Percentiles rank a stretch among this genome's conserved stretches.
These are phyloP conservation scores for Mastomys coucha DNA, from an alignment of 2,113 vertebrate genomes.

Conservation along the genomic window DNA sequence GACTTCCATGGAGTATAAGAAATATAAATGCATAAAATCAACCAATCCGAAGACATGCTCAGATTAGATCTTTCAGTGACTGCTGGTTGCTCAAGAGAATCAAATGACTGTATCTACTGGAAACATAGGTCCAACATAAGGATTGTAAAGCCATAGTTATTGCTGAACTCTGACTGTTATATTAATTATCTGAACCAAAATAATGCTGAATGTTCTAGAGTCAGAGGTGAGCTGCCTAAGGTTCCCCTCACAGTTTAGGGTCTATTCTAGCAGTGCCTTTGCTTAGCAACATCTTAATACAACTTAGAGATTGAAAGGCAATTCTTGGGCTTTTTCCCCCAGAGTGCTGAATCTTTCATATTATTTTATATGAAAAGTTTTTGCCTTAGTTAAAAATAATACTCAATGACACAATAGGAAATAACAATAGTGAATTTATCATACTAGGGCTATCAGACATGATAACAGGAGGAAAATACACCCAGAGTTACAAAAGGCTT, in stretches of 20 bases:
- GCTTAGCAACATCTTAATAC: background rate
- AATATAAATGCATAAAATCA: background rate
- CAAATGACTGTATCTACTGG: slow-evolving; percentile 7
- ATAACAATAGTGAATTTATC: slow-evolving; percentile 30
- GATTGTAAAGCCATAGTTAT: slow-evolving; percentile 10
- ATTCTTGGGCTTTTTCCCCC: background rate
- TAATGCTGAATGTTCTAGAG: background rate
- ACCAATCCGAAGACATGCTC: background rate
- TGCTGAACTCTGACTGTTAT: background rate
- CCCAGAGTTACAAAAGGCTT: background rate
- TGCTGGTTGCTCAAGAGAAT: background rate
- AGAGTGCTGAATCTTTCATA: background rate
- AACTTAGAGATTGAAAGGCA: background rate
- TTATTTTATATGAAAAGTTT: slow-evolving; percentile 3
- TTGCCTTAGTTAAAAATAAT: slow-evolving; percentile 10
- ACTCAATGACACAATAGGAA: slow-evolving; percentile 2
- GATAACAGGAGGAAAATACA: background rate
- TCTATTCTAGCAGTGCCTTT: background rate
- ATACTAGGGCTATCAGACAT: background rate
- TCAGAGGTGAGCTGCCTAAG: background rate
- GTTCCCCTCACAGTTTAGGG: background rate
- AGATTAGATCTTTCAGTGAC: background rate
- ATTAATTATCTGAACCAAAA: slow-evolving; percentile 55
- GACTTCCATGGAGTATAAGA: background rate
- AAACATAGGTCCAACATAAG: background rate